phyloP scores from a whole-genome alignment of 2,113 vertebrate species.

The Rana temporaria region DNA sequence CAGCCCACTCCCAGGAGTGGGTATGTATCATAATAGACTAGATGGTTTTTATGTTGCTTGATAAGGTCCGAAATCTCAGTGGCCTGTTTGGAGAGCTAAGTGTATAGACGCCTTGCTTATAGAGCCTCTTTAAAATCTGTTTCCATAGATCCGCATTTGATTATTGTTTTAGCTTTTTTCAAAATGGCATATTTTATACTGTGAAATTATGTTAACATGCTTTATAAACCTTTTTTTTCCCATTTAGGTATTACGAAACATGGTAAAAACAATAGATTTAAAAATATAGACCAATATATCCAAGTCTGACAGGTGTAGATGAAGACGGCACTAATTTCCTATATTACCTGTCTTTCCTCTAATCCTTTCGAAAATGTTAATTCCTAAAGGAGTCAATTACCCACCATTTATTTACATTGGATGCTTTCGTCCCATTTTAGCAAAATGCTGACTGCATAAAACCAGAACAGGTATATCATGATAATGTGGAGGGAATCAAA shows the following conservation, averaged over 20 bases:
- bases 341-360: neutral
- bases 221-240: too few species aligned
- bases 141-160: neutral
- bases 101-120: neutral
- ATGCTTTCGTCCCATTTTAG: constrained; percentile 15
- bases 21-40: constrained; percentile 6
- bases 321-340: neutral
- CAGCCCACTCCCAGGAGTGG: neutral
- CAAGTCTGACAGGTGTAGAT: neutral
- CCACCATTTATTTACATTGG: constrained; percentile 37
- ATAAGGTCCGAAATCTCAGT: neutral
- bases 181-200: too few species aligned
- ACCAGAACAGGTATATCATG: neutral
- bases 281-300: too few species aligned
- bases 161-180: too few species aligned
- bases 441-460: constrained; percentile 18
- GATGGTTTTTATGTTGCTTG: neutral
- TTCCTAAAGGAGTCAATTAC: constrained; percentile 41
- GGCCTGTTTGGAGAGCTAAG: neutral
- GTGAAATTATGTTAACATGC: too few species aligned
- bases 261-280: too few species aligned
- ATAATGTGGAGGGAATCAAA: constrained; percentile 18
- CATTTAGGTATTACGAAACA: too few species aligned
- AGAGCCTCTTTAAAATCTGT: neutral
- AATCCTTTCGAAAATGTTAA: neutral